phyloP scores from a whole-genome alignment of 1,140 invertebrate genomes.

The Helicoverpa zea region DNA sequence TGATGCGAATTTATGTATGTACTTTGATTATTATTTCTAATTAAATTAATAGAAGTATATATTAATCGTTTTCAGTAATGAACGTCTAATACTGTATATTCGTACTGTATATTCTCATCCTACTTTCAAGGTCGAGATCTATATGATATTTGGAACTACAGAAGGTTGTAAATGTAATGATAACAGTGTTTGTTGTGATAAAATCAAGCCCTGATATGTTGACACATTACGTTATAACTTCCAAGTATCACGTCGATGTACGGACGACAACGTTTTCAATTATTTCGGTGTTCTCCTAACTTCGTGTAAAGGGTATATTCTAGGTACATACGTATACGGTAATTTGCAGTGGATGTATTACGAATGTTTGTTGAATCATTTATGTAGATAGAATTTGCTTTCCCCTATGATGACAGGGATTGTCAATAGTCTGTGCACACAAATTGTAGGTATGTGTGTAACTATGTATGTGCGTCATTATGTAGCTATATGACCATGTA shows the following conservation, averaged over 20 bases:
- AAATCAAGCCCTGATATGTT: background rate
- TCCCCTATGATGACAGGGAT: background rate
- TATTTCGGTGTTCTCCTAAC: background rate
- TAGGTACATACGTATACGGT: background rate
- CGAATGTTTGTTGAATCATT: background rate
- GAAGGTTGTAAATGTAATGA: too few species aligned
- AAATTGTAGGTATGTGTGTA: too few species aligned
- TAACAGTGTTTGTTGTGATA: background rate
- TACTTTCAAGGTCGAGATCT: too few species aligned
- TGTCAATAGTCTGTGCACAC: background rate
- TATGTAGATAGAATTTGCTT: background rate
- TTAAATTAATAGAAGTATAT: too few species aligned
- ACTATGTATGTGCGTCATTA: too few species aligned
- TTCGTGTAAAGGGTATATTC: background rate
- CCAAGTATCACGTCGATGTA: background rate
- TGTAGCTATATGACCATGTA: too few species aligned
- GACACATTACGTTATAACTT: slow-evolving; percentile 4
- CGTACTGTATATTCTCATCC: too few species aligned
- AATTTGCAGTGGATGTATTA: background rate
- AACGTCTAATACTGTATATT: too few species aligned
- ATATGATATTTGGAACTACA: too few species aligned
- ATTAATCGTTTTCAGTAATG: too few species aligned
- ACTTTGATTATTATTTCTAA: too few species aligned
- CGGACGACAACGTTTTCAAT: slow-evolving; percentile 21
- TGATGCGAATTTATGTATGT: too few species aligned